Evolutionary conservation across 1,140 invertebrate species (phyloP).

Genomic region (Drosophila kepulauana): DNA sequence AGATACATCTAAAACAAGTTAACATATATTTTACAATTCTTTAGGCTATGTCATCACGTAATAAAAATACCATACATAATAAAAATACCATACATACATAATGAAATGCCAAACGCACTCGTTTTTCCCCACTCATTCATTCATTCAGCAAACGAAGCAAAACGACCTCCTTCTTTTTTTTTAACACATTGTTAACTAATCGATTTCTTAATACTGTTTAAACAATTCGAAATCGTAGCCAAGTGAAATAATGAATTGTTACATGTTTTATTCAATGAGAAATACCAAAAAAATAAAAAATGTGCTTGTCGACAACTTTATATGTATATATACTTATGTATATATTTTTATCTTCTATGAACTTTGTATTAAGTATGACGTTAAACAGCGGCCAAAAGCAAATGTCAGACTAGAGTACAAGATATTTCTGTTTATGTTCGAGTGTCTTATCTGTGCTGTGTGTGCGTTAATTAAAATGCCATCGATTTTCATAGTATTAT

Average conservation of each 20-base stretch:
- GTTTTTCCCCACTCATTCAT: background rate
- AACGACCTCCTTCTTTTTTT: background rate
- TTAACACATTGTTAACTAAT: constrained; percentile 6
- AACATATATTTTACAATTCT: no score
- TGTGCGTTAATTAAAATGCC: constrained; percentile 47
- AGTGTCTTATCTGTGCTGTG: constrained; percentile 30
- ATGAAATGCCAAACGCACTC: background rate
- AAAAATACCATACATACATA: background rate
- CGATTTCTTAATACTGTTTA: constrained; percentile 18
- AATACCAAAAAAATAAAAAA: background rate
- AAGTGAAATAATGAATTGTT: constrained; percentile 22
- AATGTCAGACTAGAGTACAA: background rate
- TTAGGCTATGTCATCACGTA: no score
- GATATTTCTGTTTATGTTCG: background rate
- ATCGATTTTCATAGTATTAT: constrained; percentile 44
- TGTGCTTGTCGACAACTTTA: background rate
- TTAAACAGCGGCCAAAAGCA: background rate
- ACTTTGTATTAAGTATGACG: constrained; percentile 20
- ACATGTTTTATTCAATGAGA: constrained; percentile 29
- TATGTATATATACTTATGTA: no score
- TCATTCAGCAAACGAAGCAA: background rate
- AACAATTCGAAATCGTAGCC: background rate
- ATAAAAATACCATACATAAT: no score
- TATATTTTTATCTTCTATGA: background rate
- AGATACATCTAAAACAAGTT: no score